Conservation (phyloP, 1,140 invertebrate genomes). For the Druon quercuslanigerum region DNA sequence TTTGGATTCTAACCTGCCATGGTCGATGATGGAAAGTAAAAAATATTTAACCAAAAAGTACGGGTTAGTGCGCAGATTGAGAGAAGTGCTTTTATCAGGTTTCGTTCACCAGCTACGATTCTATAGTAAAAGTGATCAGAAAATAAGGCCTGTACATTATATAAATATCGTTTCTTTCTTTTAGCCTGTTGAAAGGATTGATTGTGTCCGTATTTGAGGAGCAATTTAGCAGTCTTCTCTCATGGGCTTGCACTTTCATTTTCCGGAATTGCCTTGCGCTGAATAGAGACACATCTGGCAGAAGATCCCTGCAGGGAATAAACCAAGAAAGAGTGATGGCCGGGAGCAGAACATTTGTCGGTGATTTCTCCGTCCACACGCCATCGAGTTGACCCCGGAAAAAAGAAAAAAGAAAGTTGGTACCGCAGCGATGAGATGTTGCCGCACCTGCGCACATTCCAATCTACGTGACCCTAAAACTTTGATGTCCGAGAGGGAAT, state of each 20-base stretch:
- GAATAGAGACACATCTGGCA: conserved; percentile 23
- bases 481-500: conserved; percentile 57
- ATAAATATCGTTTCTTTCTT: neutral
- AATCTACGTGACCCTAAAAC: conserved; percentile 68
- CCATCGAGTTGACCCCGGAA: conserved; percentile 54
- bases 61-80: too few relatives aligned
- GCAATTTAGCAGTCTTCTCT: conserved; percentile 14
- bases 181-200: neutral
- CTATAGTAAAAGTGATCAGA: neutral
- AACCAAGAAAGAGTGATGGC: conserved; percentile 15
- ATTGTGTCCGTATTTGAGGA: conserved; percentile 14
- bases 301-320: neutral
- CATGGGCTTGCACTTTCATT: conserved; percentile 23
- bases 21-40: too few relatives aligned
- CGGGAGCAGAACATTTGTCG: conserved; percentile 29
- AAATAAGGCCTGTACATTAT: neutral
- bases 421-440: conserved; percentile 59
- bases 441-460: conserved; percentile 73
- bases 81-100: too few relatives aligned
- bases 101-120: too few relatives aligned
- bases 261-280: conserved; percentile 25
- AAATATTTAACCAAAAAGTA: too few relatives aligned
- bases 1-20: too few relatives aligned
- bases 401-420: conserved; percentile 71
- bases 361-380: conserved; percentile 53